Conservation (phyloP, 2,113 vertebrate genomes). For the Phyllopteryx taeniolatus region DNA sequence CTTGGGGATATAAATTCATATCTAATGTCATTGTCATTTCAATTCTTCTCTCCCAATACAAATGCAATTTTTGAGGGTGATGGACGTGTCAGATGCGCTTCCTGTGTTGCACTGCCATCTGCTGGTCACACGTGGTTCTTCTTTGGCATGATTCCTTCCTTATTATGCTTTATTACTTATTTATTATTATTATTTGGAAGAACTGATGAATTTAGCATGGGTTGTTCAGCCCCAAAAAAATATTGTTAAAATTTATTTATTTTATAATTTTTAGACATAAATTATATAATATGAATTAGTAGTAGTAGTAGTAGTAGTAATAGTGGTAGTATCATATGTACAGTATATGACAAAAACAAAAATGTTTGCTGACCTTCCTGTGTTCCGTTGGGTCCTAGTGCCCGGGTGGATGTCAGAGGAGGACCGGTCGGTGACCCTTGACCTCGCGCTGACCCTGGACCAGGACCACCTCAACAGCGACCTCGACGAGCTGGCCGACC, state of each 20-base stretch:
- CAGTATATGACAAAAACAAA: no score
- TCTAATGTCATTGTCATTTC: not conserved
- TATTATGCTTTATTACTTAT: no score
- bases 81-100: not conserved
- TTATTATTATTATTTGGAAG: no score
- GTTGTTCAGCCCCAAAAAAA: no score
- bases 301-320: no score
- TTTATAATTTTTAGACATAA: no score
- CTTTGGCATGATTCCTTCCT: not conserved
- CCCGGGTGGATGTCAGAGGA: slow-evolving; percentile 78
- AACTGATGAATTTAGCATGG: no score
- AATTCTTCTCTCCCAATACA: not conserved
- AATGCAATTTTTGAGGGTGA: not conserved
- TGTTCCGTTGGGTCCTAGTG: slow-evolving; percentile 75
- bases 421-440: slow-evolving; percentile 71
- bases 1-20: not conserved
- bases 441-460: slow-evolving; percentile 69
- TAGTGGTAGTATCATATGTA: no score
- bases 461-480: slow-evolving; percentile 69
- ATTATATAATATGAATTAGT: no score
- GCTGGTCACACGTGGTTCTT: slow-evolving; percentile 39
- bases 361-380: slow-evolving; percentile 66
- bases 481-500: slow-evolving; percentile 70
- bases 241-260: no score
- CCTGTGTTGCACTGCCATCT: slow-evolving; percentile 63